Percentiles rank a stretch among this genome's conserved stretches.
Conservation (phyloP, 2,888 invertebrate species). For the Paralinhomoeus sp. region DNA sequence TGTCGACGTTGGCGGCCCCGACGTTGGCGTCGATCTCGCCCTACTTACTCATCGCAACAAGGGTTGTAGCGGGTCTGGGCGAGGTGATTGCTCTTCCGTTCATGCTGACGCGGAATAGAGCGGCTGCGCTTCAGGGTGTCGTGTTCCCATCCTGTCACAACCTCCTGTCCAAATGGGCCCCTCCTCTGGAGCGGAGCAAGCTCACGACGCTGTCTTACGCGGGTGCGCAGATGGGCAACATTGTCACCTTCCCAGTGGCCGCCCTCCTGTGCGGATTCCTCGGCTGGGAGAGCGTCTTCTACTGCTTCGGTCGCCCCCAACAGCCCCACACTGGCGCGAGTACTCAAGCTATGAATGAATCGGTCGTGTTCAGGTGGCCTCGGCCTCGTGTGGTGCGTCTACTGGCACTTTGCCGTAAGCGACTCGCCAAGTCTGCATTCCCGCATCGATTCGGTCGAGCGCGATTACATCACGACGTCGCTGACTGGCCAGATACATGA, state of each 20-base stretch:
- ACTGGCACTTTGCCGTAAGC: no score
- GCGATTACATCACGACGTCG: no score
- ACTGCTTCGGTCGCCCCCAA: conserved; percentile 33
- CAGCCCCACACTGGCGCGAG: no score
- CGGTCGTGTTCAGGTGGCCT: no score
- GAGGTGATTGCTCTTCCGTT: conserved; percentile 50
- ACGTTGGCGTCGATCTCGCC: conserved; percentile 48
- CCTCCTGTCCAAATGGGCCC: conserved; percentile 74
- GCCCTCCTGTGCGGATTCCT: conserved; percentile 36
- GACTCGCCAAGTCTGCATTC: no score
- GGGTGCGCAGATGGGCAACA: conserved; percentile 69
- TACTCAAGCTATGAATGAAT: no score
- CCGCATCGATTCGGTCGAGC: no score
- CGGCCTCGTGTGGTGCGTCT: no score
- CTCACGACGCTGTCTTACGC: conserved; percentile 46
- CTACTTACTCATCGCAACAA: conserved; percentile 46
- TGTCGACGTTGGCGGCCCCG: conserved; percentile 57
- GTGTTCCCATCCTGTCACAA: conserved; percentile 83
- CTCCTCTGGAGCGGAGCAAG: conserved; percentile 65
- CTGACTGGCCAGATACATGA: no score
- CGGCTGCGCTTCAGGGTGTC: conserved; percentile 36
- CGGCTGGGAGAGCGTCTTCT: conserved; percentile 42
- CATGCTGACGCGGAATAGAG: no score
- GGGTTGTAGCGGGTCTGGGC: conserved; percentile 57
- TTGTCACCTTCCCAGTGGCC: conserved; percentile 39